Evolutionary conservation across 2,797 vertebrate genomes (phyloP).

Genomic region (Sphenodon punctatus): DNA sequence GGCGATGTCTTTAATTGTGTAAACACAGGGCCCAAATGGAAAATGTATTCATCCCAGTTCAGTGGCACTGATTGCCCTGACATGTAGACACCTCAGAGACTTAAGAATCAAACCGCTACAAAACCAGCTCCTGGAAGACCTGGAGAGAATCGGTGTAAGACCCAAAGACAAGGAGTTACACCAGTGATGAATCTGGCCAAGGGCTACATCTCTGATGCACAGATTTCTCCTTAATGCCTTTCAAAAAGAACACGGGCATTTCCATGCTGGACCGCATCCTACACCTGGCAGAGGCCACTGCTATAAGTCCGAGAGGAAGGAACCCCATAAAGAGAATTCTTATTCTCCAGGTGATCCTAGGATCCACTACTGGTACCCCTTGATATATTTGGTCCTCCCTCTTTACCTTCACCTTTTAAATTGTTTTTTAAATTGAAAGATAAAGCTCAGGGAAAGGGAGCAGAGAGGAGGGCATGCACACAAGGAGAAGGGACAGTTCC

Average conservation of each 20-base stretch:
- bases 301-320: background rate
- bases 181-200: background rate
- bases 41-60: constrained; percentile 33
- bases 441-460: too few species aligned
- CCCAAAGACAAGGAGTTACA: background rate
- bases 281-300: background rate
- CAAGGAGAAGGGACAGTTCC: too few species aligned
- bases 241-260: background rate
- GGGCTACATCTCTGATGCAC: background rate
- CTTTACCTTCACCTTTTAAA: too few species aligned
- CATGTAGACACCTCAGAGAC: background rate
- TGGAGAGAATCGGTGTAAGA: background rate
- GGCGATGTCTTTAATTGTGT: background rate
- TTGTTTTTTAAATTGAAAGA: too few species aligned
- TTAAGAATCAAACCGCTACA: background rate
- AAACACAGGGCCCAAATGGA: background rate
- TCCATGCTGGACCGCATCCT: background rate
- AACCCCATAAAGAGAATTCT: too few species aligned
- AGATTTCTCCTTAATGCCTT: background rate
- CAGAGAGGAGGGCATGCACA: too few species aligned
- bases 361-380: too few species aligned
- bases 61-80: background rate
- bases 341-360: too few species aligned
- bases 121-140: background rate
- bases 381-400: too few species aligned